These are phyloP conservation scores for Habroteleia sp. DNA, from an alignment of 2,888 invertebrate genomes.

Conservation along the genomic window DNA sequence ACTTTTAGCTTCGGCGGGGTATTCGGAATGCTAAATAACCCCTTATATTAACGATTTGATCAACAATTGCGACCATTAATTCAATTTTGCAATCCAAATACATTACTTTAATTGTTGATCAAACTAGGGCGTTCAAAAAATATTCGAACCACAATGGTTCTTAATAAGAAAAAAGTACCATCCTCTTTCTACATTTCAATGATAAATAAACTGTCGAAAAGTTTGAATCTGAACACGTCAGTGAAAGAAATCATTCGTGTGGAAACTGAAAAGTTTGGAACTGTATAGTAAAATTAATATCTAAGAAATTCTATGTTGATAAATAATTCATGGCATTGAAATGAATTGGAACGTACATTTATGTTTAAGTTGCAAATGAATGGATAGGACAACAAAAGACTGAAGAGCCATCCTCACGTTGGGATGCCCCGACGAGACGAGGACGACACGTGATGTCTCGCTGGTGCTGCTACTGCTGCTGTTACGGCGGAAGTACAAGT, in stretches of 20 bases:
- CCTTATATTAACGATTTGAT: too few relatives aligned
- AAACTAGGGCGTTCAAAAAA: too few relatives aligned
- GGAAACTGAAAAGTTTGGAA: slow-evolving; percentile 5
- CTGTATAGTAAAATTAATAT: slow-evolving; percentile 15
- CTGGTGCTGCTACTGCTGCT: slow-evolving; percentile 73
- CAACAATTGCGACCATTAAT: too few relatives aligned
- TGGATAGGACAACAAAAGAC: slow-evolving; percentile 36
- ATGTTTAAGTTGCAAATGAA: slow-evolving; percentile 39
- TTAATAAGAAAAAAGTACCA: too few relatives aligned
- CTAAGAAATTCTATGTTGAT: neutral
- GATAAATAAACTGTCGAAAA: too few relatives aligned
- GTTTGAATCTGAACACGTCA: too few relatives aligned
- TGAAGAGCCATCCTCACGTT: slow-evolving; percentile 39
- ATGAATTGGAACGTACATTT: slow-evolving; percentile 11
- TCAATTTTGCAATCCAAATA: too few relatives aligned
- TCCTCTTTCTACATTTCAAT: too few relatives aligned
- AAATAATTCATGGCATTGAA: slow-evolving; percentile 22
- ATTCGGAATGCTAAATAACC: too few relatives aligned
- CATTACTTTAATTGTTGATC: too few relatives aligned
- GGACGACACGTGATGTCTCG: slow-evolving; percentile 75
- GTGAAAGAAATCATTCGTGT: slow-evolving; percentile 2
- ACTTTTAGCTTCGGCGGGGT: too few relatives aligned
- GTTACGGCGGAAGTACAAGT: slow-evolving; percentile 61
- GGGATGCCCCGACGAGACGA: slow-evolving; percentile 74
- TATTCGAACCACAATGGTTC: too few relatives aligned